These are phyloP conservation scores for Trichogramma evanescens DNA, from an alignment of 2,888 invertebrate species.

Conservation along the genomic window DNA sequence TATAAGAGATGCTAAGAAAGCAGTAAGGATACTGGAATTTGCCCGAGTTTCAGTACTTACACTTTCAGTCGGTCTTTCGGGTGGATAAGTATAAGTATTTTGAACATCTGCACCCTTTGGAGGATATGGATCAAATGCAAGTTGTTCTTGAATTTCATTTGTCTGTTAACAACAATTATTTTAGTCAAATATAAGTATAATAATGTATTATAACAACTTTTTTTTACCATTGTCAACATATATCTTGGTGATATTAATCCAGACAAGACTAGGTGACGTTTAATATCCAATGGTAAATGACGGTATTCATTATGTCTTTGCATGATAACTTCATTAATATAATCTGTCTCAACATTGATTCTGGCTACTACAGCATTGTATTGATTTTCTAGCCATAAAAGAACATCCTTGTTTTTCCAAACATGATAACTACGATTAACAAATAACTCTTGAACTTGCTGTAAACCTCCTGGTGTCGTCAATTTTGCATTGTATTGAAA, in stretches of 20 bases:
- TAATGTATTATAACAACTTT: constrained; percentile 6
- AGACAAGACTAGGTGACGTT: constrained; percentile 52
- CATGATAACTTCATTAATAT: constrained; percentile 52
- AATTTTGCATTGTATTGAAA: constrained; percentile 50
- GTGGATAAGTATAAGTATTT: no score
- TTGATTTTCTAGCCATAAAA: constrained; percentile 71
- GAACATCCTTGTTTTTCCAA: constrained; percentile 70
- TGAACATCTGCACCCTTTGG: no score
- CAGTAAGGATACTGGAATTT: no score
- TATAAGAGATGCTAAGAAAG: no score
- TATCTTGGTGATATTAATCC: constrained; percentile 55
- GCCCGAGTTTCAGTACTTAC: no score
- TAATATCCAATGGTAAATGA: constrained; percentile 18
- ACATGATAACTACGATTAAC: constrained; percentile 65
- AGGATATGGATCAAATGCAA: background rate
- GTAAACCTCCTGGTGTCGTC: constrained; percentile 53
- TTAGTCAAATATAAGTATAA: background rate
- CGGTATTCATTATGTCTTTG: constrained; percentile 51
- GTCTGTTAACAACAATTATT: constrained; percentile 7
- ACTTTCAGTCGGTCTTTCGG: no score
- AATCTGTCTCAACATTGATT: constrained; percentile 57
- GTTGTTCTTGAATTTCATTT: background rate
- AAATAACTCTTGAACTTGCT: constrained; percentile 66
- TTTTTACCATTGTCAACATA: constrained; percentile 46
- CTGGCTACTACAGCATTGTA: constrained; percentile 59